Evolutionary conservation across 2,113 vertebrate genomes (phyloP), one percentile per base, ranked within the genome.

Genomic region (Ctenodactylus gundi): DNA sequence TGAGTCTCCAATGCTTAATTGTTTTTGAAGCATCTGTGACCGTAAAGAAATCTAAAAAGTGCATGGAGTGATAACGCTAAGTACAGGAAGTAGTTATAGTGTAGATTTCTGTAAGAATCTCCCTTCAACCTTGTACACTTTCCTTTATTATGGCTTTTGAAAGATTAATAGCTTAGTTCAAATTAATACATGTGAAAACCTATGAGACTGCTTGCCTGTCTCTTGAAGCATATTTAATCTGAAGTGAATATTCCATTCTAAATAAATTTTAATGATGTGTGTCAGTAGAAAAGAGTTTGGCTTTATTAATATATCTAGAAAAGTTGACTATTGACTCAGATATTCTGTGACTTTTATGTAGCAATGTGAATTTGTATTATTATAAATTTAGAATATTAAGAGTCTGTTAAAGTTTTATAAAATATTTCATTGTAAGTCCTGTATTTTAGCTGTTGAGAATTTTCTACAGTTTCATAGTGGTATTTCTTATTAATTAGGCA

Each of bases 191-290:
- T 65, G 29, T 15, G 4, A 67, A 84, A 93, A 90, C 46, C 14
- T 75, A 93, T 84, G 41, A 92, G 64, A 60, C 14, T 70, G 3
- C 55, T 90, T 88, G 57, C 86, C 85, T 73, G 27, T 67, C 53
- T 94, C 76, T 76, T 85, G 78, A 95, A 90, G 60, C 15, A 88
- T 94, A 77, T 93, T 94, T 89, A 76, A 87, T 94, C 51, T 60
- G 46, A 80, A 84, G 44, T 72, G 65, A 91, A 64, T 94, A 88
- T 78, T 88, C 27, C 55, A 67, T 95, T 95, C 86, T 51, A 96
- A 95, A 90, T 94, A 94, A 88, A 77, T 87, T 20, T 82, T 85
- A 90, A 92, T 93, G 34, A 77, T 60, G 9, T 70, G 88, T 72
- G 75, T 88, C 73, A 93, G 23, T n/a, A 81, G 36, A 75, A 83